Base-by-base conservation (phyloP, 2,888 invertebrate genomes). In the Auanema sp. region DNA sequence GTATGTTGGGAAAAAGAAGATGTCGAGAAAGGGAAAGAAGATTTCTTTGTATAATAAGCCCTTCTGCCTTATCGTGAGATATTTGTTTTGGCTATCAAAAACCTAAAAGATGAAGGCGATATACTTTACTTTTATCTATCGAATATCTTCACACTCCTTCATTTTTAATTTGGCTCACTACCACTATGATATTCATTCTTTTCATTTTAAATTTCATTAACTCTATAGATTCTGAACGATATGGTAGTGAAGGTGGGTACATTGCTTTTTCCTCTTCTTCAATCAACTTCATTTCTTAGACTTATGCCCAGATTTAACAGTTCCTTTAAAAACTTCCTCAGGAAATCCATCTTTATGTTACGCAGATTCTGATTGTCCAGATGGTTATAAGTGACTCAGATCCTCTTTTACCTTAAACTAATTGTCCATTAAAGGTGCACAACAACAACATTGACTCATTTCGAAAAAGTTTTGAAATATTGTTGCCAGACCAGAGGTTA, bases 401-500 rank as follows among this genome's bases (percentile, higher is more conserved):
- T 10, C n/a, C n/a, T n/a, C n/a, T n/a, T 52, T 11, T 12, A 52
- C 10, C 10, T 18, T n/a, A 52, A 6, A 5, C 23, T 6, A 18
- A 52, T 23, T 23, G 4, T 52, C 3, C 3, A 52, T n/a, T 18
- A 58, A n/a, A 54, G 53, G 53, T 58, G 58, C 25, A 61, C 16
- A 6, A 12, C 47, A 4, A 61, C 49, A 4, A 21, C 41, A 40
- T 41, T 24, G 23, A 61, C 47, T 41, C 72, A 72, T 58, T 72
- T 72, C 54, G 65, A 65, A 0, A 69, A 60, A 16, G 60, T 57
- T 47, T 60, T 72, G 4, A 68, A 66, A 16, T 70, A 66, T 50
- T 72, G 72, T 23, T 72, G 72, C 49, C 72, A 72, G 51, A 66
- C 65, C 41, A 68, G 70, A 66, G 72, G 72, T 72, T 40, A 25